These are phyloP conservation scores for Styela plicata DNA, from an alignment of 23 tunicate genomes.

Conservation along the genomic window DNA sequence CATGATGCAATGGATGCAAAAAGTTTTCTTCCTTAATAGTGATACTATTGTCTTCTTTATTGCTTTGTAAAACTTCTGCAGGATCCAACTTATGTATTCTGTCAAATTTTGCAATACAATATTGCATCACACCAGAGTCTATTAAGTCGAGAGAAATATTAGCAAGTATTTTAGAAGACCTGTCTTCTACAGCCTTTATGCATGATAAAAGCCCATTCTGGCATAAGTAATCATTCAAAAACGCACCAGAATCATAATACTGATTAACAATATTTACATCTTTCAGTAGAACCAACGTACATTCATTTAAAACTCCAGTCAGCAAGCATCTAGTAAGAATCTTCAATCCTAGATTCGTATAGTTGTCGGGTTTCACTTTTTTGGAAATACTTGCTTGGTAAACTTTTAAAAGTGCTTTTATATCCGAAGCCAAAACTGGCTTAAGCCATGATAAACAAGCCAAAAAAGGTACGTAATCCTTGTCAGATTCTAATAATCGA, in stretches of 20 bases:
- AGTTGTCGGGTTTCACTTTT: not conserved
- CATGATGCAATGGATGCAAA: not conserved
- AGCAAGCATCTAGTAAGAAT: not conserved
- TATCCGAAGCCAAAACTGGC: not conserved
- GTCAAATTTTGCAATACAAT: not conserved
- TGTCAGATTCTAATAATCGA: not conserved
- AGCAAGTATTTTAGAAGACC: not conserved
- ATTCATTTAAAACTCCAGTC: not conserved
- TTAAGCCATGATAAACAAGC: not conserved
- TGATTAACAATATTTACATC: not conserved
- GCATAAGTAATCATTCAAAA: not conserved
- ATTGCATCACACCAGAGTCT: not conserved
- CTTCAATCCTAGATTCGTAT: not conserved
- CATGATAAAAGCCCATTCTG: not conserved
- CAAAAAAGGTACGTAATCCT: not conserved
- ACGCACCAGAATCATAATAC: not conserved
- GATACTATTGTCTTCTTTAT: not conserved
- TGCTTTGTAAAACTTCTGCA: not conserved
- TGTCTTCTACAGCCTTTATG: not conserved
- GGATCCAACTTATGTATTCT: not conserved
- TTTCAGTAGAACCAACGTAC: not conserved
- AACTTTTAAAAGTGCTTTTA: not conserved
- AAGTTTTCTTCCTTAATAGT: too few species aligned
- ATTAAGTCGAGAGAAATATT: not conserved
- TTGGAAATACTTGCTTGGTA: not conserved